These are phyloP conservation scores for Pampusana beccarii DNA, from an alignment of 2,113 vertebrate genomes.

Conservation along the genomic window DNA sequence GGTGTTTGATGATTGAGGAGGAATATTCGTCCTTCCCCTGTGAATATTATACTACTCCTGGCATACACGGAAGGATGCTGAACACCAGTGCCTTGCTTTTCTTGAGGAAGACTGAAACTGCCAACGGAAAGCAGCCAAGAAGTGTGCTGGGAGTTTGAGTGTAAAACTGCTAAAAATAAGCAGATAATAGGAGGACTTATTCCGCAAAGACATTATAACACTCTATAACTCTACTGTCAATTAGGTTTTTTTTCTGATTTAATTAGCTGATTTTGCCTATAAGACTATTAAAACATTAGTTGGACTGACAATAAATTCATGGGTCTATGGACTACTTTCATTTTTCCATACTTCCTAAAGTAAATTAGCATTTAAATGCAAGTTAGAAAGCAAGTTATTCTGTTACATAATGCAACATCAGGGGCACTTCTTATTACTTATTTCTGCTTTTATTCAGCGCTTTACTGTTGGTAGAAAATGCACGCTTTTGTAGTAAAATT, in stretches of 20 bases:
- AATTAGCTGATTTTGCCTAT: background rate
- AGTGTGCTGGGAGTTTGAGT: background rate
- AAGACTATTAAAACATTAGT: background rate
- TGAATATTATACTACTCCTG: background rate
- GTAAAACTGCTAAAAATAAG: background rate
- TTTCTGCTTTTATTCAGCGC: background rate
- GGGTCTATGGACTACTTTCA: background rate
- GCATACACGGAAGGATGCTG: background rate
- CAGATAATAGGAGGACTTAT: rapidly evolving
- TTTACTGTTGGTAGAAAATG: background rate
- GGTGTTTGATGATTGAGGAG: background rate
- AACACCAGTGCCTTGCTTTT: background rate
- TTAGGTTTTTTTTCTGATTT: background rate
- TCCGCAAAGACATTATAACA: background rate
- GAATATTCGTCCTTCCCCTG: rapidly evolving
- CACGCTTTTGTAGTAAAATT: background rate
- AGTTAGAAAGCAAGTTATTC: background rate
- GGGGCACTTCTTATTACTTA: background rate
- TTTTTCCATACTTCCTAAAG: background rate
- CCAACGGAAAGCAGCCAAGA: background rate
- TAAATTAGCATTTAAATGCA: background rate
- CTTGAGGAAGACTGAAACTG: background rate
- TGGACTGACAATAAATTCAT: background rate
- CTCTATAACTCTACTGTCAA: background rate
- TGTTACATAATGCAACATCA: background rate